phyloP scores from a whole-genome alignment of 1,140 invertebrate genomes.

The Sycophaga agraensis region DNA sequence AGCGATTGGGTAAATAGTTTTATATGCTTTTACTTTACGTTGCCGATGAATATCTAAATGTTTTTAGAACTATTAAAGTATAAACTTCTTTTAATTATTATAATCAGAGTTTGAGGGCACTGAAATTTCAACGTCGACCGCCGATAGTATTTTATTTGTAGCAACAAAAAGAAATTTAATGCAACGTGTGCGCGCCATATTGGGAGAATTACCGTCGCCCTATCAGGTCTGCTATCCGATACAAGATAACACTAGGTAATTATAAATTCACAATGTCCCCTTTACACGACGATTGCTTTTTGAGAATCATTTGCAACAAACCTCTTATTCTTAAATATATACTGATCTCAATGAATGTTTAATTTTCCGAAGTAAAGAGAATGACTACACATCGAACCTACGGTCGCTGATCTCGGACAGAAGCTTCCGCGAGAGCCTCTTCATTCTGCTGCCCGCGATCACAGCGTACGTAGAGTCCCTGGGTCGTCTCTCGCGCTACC shows the following conservation, averaged over 20 bases:
- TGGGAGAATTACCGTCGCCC: constrained; percentile 60
- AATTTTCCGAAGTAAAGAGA: too few species aligned
- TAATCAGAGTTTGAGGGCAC: constrained; percentile 28
- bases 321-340: too few species aligned
- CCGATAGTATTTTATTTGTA: constrained; percentile 50
- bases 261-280: too few species aligned
- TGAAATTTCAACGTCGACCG: neutral
- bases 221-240: too few species aligned
- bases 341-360: too few species aligned
- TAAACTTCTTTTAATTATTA: neutral
- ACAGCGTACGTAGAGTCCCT: constrained; percentile 53
- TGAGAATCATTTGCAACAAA: too few species aligned
- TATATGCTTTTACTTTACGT: too few species aligned
- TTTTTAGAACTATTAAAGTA: too few species aligned
- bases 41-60: too few species aligned
- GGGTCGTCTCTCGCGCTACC: constrained; percentile 43
- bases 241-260: too few species aligned
- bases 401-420: neutral
- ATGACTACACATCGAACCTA: neutral
- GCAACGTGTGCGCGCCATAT: constrained; percentile 61
- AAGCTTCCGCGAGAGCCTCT: neutral
- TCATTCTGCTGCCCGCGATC: constrained; percentile 62
- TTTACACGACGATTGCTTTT: too few species aligned
- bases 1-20: neutral
- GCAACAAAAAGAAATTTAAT: constrained; percentile 61